Conservation (phyloP, 2,113 vertebrate species). For the Dolichotis patagonum region DNA sequence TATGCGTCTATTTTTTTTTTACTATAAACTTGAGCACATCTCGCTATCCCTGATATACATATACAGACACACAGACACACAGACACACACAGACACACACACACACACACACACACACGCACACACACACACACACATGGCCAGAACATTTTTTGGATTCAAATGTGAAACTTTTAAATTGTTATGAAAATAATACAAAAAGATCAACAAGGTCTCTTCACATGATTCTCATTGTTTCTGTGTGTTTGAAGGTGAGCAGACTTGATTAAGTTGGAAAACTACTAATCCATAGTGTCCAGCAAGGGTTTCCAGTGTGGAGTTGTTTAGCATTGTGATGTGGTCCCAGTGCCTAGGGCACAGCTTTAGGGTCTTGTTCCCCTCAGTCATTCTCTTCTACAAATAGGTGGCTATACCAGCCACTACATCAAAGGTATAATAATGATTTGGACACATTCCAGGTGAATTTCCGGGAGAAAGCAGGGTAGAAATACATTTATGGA, state of each 20-base stretch:
- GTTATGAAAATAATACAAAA: not conserved
- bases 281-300: not conserved
- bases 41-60: not conserved
- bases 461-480: not conserved
- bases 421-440: not conserved
- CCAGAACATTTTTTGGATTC: not conserved
- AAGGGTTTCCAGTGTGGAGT: not conserved
- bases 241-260: slow-evolving; percentile 32
- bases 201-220: not conserved
- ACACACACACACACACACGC: no score
- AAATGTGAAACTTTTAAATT: slow-evolving; percentile 46
- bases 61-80: no score
- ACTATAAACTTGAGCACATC: slow-evolving; percentile 11
- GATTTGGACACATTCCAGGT: not conserved
- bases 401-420: not conserved
- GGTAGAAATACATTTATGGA: not conserved
- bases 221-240: slow-evolving; percentile 17
- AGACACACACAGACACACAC: no score
- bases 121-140: no score
- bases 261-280: not conserved
- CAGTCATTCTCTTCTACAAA: slow-evolving; percentile 20
- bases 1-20: slow-evolving; percentile 12
- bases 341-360: not conserved
- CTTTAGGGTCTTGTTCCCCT: not conserved
- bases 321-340: not conserved